Conservation (phyloP, 2,888 invertebrate species). For the Lamellibrachia satsuma region DNA sequence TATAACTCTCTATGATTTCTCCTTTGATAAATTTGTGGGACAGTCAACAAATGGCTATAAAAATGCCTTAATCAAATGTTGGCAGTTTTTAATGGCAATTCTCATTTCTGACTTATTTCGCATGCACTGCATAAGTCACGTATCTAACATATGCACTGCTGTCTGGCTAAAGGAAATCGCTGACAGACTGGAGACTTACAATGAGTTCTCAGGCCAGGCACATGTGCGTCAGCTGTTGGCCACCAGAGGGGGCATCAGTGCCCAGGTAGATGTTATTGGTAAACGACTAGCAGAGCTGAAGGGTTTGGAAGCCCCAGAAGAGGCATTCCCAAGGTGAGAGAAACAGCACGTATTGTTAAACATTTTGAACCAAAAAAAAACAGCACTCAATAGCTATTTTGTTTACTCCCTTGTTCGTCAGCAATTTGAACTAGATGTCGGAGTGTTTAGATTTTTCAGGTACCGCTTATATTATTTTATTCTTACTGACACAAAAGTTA, state of each 20-base stretch:
- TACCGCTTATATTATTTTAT: too few species aligned
- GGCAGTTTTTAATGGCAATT: background rate
- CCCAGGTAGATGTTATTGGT: slow-evolving; percentile 49
- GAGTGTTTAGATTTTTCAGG: too few species aligned
- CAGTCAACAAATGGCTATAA: too few species aligned
- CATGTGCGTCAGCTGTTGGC: slow-evolving; percentile 54
- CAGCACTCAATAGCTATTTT: too few species aligned
- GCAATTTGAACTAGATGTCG: too few species aligned
- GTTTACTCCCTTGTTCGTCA: too few species aligned
- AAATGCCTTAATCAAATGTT: background rate
- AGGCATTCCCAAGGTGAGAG: slow-evolving; percentile 24
- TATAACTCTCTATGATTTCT: too few species aligned
- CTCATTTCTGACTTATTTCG: too few species aligned
- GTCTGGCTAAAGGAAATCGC: slow-evolving; percentile 47
- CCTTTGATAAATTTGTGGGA: too few species aligned
- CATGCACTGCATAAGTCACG: background rate
- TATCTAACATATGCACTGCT: background rate
- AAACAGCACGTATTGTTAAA: background rate
- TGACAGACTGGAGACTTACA: slow-evolving; percentile 48
- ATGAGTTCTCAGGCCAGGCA: slow-evolving; percentile 52
- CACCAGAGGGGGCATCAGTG: slow-evolving; percentile 53
- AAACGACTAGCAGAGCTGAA: slow-evolving; percentile 56
- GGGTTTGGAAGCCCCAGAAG: slow-evolving; percentile 40
- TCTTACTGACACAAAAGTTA: background rate
- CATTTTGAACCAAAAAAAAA: too few species aligned